Evolutionary conservation across 2,888 invertebrate genomes (phyloP).

Genomic region (Hipparchia semele): DNA sequence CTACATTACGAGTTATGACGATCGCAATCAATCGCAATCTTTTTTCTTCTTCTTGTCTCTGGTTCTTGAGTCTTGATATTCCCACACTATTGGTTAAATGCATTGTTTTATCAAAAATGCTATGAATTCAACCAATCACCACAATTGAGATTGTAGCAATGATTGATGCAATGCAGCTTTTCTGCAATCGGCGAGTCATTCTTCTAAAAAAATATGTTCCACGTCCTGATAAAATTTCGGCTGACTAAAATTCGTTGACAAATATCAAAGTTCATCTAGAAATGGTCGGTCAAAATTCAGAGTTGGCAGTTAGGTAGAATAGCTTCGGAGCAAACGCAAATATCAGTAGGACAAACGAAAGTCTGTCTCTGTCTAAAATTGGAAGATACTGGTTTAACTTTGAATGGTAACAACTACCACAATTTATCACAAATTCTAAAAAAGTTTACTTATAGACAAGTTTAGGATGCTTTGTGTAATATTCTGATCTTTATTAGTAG

Average conservation of each 20-base stretch:
- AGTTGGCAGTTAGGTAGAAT: slow-evolving; percentile 58
- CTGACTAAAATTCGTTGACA: slow-evolving; percentile 13
- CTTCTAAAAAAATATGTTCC: neutral
- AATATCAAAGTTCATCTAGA: slow-evolving; percentile 59
- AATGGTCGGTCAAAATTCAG: slow-evolving; percentile 62
- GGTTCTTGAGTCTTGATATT: too few relatives aligned
- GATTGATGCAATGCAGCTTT: too few relatives aligned
- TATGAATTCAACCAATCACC: too few relatives aligned
- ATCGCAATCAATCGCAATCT: too few relatives aligned
- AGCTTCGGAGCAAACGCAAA: slow-evolving; percentile 59
- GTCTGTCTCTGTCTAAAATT: slow-evolving; percentile 38
- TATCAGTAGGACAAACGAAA: slow-evolving; percentile 74
- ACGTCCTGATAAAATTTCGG: neutral
- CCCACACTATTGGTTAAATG: too few relatives aligned
- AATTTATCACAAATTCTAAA: neutral
- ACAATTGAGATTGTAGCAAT: too few relatives aligned
- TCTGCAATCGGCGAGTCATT: too few relatives aligned
- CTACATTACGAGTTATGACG: too few relatives aligned
- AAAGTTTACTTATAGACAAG: too few relatives aligned
- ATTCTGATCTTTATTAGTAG: neutral
- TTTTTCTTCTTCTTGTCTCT: too few relatives aligned
- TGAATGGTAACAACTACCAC: slow-evolving; percentile 18
- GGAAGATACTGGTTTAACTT: slow-evolving; percentile 8
- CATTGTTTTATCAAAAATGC: too few relatives aligned
- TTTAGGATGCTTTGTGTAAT: neutral